Base-by-base conservation (phyloP, 2,888 invertebrate species). In the Synergus gifuensis region DNA sequence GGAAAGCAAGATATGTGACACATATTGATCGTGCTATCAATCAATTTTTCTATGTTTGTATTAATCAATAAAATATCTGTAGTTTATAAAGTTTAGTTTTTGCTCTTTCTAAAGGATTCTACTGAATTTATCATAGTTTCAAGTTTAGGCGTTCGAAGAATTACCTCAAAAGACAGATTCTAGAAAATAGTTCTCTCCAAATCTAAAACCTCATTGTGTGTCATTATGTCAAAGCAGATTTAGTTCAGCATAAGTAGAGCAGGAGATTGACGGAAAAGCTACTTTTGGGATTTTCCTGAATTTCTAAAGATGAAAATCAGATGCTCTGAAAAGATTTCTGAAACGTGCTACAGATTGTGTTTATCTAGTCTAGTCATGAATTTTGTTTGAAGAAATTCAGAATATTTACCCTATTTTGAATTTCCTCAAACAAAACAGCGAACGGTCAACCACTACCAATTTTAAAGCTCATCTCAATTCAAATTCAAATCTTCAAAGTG, bases 341-440 rank as follows among this genome's bases (percentile, higher is more conserved):
- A 44, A 67, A 46, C 67, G 46, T 67, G 67, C 67, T 67, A 14
- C 18, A 67, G 67, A 67, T 66, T 66, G 58, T 67, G 44, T 67
- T 67, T 67, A 67, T 40, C 66, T 66, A 66, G 28, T 54, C n/a
- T 54, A 54, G 9, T 8, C 8, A 58, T 11, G 18, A 18, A 18
- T 18, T 58, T 58, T 9, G 11, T 58, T 18, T 18, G 18, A 3
- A 3, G 3, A 58, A 58, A 58, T 58, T 58, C 18, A 58, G 18
- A 58, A 18, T 9, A 28, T 2, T 28, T 28, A 3, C 28, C 28
- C 28, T 28, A 28, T 28, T 28, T 3, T 28, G 28, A 28, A 28
- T 28, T 28, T 28, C 28, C 28, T 28, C 28, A 28, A 28, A 28
- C 28, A 28, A 28, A 3, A 28, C 28, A 28, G 28, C 36, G 36